Evolutionary conservation across 2,888 invertebrate species (phyloP).

Genomic region (Scaeva pyrastri): DNA sequence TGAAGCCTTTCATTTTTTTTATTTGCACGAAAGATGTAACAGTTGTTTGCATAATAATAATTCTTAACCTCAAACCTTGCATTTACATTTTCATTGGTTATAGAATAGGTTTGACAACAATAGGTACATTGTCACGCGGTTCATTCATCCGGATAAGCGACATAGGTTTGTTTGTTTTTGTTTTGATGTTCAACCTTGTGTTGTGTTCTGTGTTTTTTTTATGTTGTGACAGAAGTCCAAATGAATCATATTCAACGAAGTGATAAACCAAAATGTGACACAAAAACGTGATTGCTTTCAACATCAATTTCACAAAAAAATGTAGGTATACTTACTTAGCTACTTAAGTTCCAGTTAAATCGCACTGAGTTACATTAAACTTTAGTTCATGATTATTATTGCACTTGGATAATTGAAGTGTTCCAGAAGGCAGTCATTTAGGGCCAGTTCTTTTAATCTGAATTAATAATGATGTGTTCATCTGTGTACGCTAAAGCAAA

Average conservation of each 20-base stretch:
- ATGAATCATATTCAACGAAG: constrained; percentile 48
- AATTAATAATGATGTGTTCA: too few species aligned
- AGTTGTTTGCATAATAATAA: background rate
- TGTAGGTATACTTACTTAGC: too few species aligned
- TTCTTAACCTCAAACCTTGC: background rate
- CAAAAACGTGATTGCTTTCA: background rate
- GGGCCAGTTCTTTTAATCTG: too few species aligned
- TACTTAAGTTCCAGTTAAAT: too few species aligned
- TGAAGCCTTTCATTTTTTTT: background rate
- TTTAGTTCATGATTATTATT: too few species aligned
- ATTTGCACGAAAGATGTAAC: background rate
- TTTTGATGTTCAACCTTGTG: constrained; percentile 9
- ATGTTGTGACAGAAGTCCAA: background rate
- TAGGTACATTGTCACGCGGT: constrained; percentile 34
- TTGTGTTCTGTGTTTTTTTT: background rate
- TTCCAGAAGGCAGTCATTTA: too few species aligned
- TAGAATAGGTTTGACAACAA: constrained; percentile 29
- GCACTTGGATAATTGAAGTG: too few species aligned
- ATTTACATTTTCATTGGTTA: background rate
- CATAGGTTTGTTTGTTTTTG: constrained; percentile 33
- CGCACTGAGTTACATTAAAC: too few species aligned
- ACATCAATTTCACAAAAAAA: too few species aligned
- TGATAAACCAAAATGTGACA: background rate
- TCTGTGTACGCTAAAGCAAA: too few species aligned
- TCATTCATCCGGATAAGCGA: constrained; percentile 55